A percentile compares a stretch with the other conserved stretches of the same genome.
Conservation (phyloP, 2,888 invertebrate genomes). For the Xanthorhoe spadicearia region DNA sequence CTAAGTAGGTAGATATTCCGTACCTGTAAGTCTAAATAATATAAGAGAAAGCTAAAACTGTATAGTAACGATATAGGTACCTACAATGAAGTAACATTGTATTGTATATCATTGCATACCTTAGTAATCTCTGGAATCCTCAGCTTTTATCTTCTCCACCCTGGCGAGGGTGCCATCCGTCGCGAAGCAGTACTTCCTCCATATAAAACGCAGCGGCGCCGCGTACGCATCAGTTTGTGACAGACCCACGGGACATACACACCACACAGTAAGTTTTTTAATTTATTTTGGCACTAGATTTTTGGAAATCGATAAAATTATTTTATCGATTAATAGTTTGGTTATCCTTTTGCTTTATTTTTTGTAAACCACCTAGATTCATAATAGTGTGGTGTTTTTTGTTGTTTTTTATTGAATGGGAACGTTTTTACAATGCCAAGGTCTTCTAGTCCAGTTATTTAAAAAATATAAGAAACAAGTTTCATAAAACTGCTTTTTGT, state of each 20-base stretch:
- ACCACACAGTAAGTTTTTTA: constrained; percentile 62
- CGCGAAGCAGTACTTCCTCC: constrained; percentile 61
- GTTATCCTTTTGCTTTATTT: constrained; percentile 1
- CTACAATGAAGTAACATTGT: constrained; percentile 8
- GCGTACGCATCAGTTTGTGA: constrained; percentile 78
- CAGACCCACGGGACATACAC: constrained; percentile 63
- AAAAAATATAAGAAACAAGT: too few species aligned
- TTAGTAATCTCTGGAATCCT: constrained; percentile 28
- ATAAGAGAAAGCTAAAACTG: constrained; percentile 27
- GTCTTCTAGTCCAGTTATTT: too few species aligned
- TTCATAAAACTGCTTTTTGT: neutral
- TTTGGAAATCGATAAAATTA: neutral
- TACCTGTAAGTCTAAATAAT: constrained; percentile 15
- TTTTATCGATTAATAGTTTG: neutral
- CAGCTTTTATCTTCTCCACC: constrained; percentile 35
- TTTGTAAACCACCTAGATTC: neutral
- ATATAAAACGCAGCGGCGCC: constrained; percentile 70
- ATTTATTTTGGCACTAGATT: constrained; percentile 9
- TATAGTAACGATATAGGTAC: constrained; percentile 22
- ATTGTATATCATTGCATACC: constrained; percentile 16
- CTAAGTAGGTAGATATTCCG: neutral
- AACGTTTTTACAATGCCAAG: too few species aligned
- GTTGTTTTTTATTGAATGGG: too few species aligned
- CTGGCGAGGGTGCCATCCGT: constrained; percentile 55
- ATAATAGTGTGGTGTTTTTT: neutral